Evolutionary conservation across 2,113 vertebrate genomes (phyloP), one percentile per base, ranked within the genome.

Genomic region (Syngnathoides biaculeatus): DNA sequence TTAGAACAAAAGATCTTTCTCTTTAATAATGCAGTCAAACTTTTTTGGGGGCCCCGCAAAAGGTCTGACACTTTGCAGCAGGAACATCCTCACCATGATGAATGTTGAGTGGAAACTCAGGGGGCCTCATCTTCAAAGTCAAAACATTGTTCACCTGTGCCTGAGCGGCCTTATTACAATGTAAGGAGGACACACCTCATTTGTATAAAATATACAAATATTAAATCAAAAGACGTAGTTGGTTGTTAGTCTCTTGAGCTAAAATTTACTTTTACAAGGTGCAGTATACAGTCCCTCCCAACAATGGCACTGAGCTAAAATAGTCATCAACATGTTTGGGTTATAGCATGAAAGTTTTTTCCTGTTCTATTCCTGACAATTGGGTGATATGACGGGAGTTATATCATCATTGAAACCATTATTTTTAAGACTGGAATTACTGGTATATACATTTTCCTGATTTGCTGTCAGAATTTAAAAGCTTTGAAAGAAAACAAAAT

Each of bases 401-500:
- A 53, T 67, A 30, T 74, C 59, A 80, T 78, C 77, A 65, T 38
- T 66, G 48, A 71, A 68, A 53, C 48, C 71, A 67, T 17, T 22
- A 42, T 47, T 65, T 43, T 35, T 14, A 79, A 59, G 15, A 79
- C 82, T 84, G 70, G 15, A 75, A 79, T 89, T 84, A 88, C 78
- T 42, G 63, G 73, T 72, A 47, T n/a, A 77, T 39, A 55, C 63
- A 66, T 45, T 20, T 78, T 38, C 45, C 63, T 68, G 53, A 52
- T 39, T 43, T 63, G 71, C 78, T 78, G 79, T 84, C 76, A 83
- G 77, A 68, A 79, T 79, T 59, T 79, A 75, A 84, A 81, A 73
- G 73, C 14, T 71, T 72, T 74, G 50, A 40, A 56, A 26, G 40
- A 75, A 77, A 83, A 82, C 56, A 67, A 40, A 22, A 80, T 64